phyloP scores from a whole-genome alignment of 2,113 vertebrate species.

The Sinocyclocheilus rhinocerous region DNA sequence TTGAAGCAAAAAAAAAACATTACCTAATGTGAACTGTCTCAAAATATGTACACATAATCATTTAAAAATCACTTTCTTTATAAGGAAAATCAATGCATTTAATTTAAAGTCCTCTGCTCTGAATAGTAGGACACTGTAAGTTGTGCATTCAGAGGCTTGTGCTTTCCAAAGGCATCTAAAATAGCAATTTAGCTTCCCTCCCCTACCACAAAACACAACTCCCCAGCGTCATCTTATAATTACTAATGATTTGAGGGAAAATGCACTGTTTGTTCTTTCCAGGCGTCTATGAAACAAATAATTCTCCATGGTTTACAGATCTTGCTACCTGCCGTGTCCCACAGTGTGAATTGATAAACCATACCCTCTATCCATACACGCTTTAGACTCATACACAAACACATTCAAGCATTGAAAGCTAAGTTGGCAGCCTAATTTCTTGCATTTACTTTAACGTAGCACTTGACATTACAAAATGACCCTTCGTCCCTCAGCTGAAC shows the following conservation, averaged over 20 bases:
- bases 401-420: slow-evolving; percentile 2
- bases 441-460: slow-evolving; percentile 32
- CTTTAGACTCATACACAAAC: slow-evolving; percentile 1
- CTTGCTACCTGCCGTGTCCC: not conserved
- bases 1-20: too few species aligned
- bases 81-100: not conserved
- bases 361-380: not conserved
- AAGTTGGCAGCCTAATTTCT: slow-evolving; percentile 35
- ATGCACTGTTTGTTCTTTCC: slow-evolving; percentile 29
- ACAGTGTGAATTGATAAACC: slow-evolving; percentile 6
- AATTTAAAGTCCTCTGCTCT: not conserved
- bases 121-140: not conserved
- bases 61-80: not conserved
- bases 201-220: slow-evolving; percentile 3
- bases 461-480: slow-evolving; percentile 4
- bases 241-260: slow-evolving; percentile 10
- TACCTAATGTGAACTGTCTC: too few species aligned
- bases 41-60: not conserved
- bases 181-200: not conserved
- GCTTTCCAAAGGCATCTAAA: not conserved
- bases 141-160: not conserved
- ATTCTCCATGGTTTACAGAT: slow-evolving; percentile 43
- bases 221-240: slow-evolving; percentile 1
- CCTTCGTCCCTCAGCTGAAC: slow-evolving; percentile 27
- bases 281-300: slow-evolving; percentile 19